Conservation (phyloP, 2,113 vertebrate species). For the Xenus cinereus region DNA sequence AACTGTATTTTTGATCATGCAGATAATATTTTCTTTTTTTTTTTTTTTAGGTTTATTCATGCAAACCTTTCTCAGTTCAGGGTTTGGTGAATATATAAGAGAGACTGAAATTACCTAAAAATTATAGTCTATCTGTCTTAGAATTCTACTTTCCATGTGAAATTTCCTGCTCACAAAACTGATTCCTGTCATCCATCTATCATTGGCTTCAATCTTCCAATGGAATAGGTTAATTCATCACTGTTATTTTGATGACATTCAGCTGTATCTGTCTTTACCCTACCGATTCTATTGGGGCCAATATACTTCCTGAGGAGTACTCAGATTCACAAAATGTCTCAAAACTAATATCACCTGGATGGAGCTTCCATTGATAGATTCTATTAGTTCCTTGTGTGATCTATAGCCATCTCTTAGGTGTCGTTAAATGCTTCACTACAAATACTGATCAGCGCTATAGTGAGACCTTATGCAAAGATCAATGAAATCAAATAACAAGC, state of each 20-base stretch:
- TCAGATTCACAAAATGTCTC: not conserved
- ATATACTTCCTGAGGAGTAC: not conserved
- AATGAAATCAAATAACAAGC: not conserved
- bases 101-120: slow-evolving; percentile 2
- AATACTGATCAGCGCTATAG: not conserved
- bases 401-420: not conserved
- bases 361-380: not conserved
- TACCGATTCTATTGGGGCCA: not conserved
- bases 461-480: not conserved
- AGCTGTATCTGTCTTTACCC: not conserved
- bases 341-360: not conserved
- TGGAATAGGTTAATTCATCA: slow-evolving; percentile 65
- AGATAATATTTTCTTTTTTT: not conserved
- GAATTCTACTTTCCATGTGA: slow-evolving; percentile 40
- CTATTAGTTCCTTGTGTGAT: not conserved
- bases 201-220: slow-evolving; percentile 60
- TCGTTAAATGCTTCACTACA: not conserved
- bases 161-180: slow-evolving; percentile 26
- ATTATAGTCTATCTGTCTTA: slow-evolving; percentile 1
- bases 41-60: not conserved
- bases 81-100: not conserved
- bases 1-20: not conserved
- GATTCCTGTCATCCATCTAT: slow-evolving; percentile 40
- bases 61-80: not conserved
- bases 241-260: slow-evolving; percentile 28